Evolutionary conservation across 1,140 invertebrate species (phyloP).

Genomic region (Alviniconcha marisindica): DNA sequence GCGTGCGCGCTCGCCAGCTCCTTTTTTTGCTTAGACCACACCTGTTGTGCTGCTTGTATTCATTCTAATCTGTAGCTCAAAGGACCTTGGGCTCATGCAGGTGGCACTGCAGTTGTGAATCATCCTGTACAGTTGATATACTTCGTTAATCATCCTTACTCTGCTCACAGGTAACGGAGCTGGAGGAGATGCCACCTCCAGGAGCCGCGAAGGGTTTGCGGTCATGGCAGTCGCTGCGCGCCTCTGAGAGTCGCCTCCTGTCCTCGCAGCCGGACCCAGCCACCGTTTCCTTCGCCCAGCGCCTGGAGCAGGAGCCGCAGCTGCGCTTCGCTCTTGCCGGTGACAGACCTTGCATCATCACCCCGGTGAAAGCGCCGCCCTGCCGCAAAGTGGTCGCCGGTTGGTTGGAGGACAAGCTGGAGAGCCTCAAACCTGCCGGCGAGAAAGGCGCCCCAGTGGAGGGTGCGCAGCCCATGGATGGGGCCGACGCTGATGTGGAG

Average conservation of each 20-base stretch:
- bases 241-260: constrained; percentile 49
- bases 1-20: no score
- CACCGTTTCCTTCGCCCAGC: constrained; percentile 48
- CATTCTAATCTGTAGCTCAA: no score
- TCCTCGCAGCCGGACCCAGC: constrained; percentile 44
- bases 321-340: constrained; percentile 58
- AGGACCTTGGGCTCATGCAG: no score
- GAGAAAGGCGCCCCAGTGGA: not conserved
- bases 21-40: no score
- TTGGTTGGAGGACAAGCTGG: constrained; percentile 55
- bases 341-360: constrained; percentile 59
- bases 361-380: constrained; percentile 66
- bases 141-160: not conserved
- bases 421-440: not conserved
- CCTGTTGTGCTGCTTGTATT: no score
- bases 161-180: constrained; percentile 56
- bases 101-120: no score
- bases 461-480: not conserved
- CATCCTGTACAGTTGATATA: no score
- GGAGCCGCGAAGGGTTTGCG: constrained; percentile 41
- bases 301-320: constrained; percentile 58
- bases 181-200: constrained; percentile 48
- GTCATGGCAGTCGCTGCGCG: constrained; percentile 52
- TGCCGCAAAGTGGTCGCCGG: constrained; percentile 42
- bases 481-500: not conserved